Base-by-base conservation (phyloP, 2,797 vertebrate genomes). In the Parotocinclus haroldoi region DNA sequence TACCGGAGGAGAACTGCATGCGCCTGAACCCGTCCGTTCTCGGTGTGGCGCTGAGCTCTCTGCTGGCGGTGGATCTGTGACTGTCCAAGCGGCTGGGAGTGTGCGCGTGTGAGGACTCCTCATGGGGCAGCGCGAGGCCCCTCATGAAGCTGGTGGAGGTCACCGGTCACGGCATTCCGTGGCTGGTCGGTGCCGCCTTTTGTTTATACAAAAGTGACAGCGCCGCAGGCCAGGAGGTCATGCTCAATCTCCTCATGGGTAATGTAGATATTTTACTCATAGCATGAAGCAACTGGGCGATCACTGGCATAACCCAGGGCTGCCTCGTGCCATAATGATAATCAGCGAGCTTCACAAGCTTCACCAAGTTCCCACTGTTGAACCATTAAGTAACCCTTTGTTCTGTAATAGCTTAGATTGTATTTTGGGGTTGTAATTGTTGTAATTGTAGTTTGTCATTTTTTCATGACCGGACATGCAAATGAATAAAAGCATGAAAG, bases 41-140 rank as follows among this genome's bases (percentile, higher is more conserved):
- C 71, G 92, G 89, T 63, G 95, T 98, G 4, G 92, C 94, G 58
- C 86, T 96, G 63, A 93, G 92, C 82, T 95, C 94, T 9, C 78
- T 99, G 76, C 88, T 98, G 65, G 96, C 96, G 79, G 86, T 96
- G 69, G 96, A 98, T 88, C 89, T 98, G 78, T 96, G 95, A 94
- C 87, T 97, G 57, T 96, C 96, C 75, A 97, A 97, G 87, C 90
- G 88, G 54, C 86, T 99, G 60, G 95, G 95, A 1, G 95, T 98
- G 55, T 98, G 96, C 27, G 95, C 96, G 0, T 90, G 83, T 0
- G 96, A 98, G 78, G 91, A 91, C 75, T 93, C 96, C 7, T 86
- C 95, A 5, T 98, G 95, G 93, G 95, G 95, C 58, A 95, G 92
- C 55, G 82, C 85, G 7, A 88, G 96, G 0, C 96, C 96, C 0